Conservation (phyloP, 2,888 invertebrate species). For the Neria commutata region DNA sequence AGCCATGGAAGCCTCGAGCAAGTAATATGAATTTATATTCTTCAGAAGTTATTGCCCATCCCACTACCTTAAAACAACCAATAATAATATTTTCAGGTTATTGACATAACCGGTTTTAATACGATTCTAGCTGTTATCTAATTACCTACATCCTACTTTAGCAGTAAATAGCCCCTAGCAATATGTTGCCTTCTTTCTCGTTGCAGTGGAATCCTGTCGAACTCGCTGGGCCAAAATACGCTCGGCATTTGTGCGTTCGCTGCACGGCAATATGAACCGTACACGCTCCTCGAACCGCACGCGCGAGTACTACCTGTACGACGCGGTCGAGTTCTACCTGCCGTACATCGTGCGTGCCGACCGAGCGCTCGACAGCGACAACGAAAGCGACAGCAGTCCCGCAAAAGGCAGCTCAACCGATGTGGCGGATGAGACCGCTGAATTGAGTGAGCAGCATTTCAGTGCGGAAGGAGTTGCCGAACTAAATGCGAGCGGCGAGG, state of each 20-base stretch:
- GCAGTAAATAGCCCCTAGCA: not conserved
- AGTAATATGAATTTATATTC: too few species aligned
- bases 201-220: slow-evolving; percentile 47
- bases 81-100: too few species aligned
- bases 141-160: not conserved
- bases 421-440: not conserved
- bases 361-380: slow-evolving; percentile 4
- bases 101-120: too few species aligned
- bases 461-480: slow-evolving; percentile 1
- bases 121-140: not conserved
- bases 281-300: slow-evolving; percentile 31
- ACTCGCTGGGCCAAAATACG: slow-evolving; percentile 52
- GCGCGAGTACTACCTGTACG: slow-evolving; percentile 38
- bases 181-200: not conserved
- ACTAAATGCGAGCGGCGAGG: slow-evolving; percentile 23
- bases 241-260: slow-evolving; percentile 41
- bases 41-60: too few species aligned
- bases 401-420: not conserved
- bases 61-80: too few species aligned
- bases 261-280: slow-evolving; percentile 32
- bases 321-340: slow-evolving; percentile 42
- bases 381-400: slow-evolving; percentile 24
- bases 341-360: slow-evolving; percentile 34
- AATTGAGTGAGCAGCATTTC: not conserved
- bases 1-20: too few species aligned